Base-by-base conservation (phyloP, 2,888 invertebrate species). In the Hydrotaea diabolus region DNA sequence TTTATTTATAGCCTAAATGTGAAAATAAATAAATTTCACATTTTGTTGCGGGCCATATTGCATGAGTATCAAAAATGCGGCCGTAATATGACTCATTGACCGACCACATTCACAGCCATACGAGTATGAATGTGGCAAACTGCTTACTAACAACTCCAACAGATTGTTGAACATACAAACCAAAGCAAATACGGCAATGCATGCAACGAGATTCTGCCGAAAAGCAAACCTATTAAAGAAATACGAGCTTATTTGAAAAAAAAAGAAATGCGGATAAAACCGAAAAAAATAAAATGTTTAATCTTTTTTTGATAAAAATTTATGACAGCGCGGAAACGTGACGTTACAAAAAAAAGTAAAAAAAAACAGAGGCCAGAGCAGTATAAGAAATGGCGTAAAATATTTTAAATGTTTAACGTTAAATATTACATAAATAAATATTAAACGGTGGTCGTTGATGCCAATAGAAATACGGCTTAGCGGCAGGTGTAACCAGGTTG, bases 31-130 rank as follows among this genome's bases (percentile, higher is more conserved):
- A 69, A 46, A 69, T 23, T 46, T 49, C 46, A 49, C 7, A 69
- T 69, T 69, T 69, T 55, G 21, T 55, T 49, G 46, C 49, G 46
- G 69, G 19, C 23, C 49, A 69, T 69, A 69, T 69, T 21, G 46
- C 46, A 69, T 21, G 46, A 69, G 19, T 69, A 55, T 21, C n/a
- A 53, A 53, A 53, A 66, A 19, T 17, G 46, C 21, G 23, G 21
- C 43, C 19, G n/a, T 55, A 49, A 23, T 49, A 69, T 49, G 49
- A 69, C 69, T 69, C 46, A 26, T 69, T 69, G 69, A 46, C 49
- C 69, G 69, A 46, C 49, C 69, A 69, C 15, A 46, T 26, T 36
- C 43, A 43, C 43, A 39, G 11, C 17, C 46, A 69, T 11, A 46
- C 0, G 21, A 13, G 43, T 39, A 17, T 9, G 11, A 49, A n/a